These are phyloP conservation scores for Halcyon leucocephala DNA, from an alignment of 2,797 vertebrate species.

Conservation along the genomic window DNA sequence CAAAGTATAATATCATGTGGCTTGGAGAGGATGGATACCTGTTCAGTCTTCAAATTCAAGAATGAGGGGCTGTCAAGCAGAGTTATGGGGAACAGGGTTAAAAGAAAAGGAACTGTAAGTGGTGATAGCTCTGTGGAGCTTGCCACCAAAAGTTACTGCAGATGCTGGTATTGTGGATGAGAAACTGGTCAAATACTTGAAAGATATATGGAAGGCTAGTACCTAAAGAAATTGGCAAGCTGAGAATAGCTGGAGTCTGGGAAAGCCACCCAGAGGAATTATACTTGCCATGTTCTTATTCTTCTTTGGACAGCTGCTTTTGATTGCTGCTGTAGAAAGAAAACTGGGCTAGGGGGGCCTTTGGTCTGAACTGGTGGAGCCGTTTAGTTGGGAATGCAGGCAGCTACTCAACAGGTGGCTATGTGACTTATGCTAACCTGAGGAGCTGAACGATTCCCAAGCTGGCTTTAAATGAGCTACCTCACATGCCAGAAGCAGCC, in stretches of 20 bases:
- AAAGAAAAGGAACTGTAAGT: not conserved
- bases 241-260: not conserved
- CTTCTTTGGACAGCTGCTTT: conserved; percentile 26
- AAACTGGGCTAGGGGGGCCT: not conserved
- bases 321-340: not conserved
- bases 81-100: not conserved
- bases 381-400: not conserved
- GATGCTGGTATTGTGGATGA: not conserved
- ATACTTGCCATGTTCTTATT: not conserved
- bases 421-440: not conserved
- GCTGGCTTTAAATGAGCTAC: not conserved
- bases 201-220: not conserved
- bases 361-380: not conserved
- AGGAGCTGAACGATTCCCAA: not conserved
- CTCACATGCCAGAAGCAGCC: not conserved
- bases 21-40: not conserved
- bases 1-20: not conserved
- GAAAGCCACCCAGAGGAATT: not conserved
- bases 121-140: not conserved
- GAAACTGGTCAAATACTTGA: not conserved
- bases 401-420: not conserved
- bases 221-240: not conserved
- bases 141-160: not conserved
- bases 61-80: not conserved
- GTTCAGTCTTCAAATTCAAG: not conserved